Percentiles rank a stretch among this genome's conserved stretches.
Evolutionary conservation across 64 coral and sea anemone species (phyloP).

Genomic region (Catalaphyllia jardinei): DNA sequence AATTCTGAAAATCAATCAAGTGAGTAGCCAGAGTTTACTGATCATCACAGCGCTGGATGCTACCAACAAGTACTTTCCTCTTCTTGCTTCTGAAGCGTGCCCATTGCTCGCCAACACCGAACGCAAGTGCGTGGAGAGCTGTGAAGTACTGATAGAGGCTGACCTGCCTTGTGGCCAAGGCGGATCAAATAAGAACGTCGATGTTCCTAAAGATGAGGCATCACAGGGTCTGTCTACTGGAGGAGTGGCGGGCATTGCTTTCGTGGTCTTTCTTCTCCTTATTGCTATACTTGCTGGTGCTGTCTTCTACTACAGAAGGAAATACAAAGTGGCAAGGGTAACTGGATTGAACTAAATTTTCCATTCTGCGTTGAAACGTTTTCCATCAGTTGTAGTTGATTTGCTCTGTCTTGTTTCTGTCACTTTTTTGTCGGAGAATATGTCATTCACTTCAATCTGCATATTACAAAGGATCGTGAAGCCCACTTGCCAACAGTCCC

Average conservation of each 20-base stretch:
- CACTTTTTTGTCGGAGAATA: too few species aligned
- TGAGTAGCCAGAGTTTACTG: constrained; percentile 17
- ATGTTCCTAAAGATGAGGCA: background rate
- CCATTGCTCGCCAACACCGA: constrained; percentile 31
- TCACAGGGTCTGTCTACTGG: constrained; percentile 21
- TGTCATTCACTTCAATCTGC: too few species aligned
- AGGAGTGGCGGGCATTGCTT: constrained; percentile 56
- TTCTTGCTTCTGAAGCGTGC: constrained; percentile 60
- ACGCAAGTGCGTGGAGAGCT: constrained; percentile 44
- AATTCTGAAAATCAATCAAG: constrained; percentile 35
- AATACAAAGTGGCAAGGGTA: constrained; percentile 73
- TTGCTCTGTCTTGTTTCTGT: too few species aligned
- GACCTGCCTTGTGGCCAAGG: constrained; percentile 30
- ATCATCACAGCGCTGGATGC: constrained; percentile 60
- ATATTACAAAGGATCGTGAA: too few species aligned
- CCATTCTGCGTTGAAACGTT: too few species aligned
- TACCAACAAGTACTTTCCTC: constrained; percentile 54
- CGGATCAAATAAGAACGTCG: constrained; percentile 6
- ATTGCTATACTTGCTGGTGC: constrained; percentile 55
- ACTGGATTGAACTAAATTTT: background rate
- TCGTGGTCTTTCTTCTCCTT: constrained; percentile 44
- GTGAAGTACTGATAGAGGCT: constrained; percentile 16
- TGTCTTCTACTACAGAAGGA: constrained; percentile 83
- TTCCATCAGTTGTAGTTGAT: too few species aligned
- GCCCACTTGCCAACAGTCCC: too few species aligned